phyloP scores from a whole-genome alignment of 1,140 invertebrate species.

The Meloidogyne hapla region DNA sequence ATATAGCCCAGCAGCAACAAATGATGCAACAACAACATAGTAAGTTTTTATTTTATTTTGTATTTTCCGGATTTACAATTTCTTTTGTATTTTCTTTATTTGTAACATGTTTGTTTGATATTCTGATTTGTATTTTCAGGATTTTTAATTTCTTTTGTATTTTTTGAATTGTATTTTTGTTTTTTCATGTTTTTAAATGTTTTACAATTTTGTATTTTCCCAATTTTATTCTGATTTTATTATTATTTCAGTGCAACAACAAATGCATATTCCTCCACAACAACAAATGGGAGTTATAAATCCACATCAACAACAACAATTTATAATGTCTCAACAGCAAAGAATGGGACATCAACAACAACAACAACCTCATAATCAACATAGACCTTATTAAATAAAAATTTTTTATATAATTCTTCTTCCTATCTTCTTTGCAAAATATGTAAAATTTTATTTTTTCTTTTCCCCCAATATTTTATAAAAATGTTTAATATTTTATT shows the following conservation, averaged over 20 bases:
- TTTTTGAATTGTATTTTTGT: too few species aligned
- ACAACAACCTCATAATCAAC: slow-evolving; percentile 13
- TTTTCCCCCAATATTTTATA: neutral
- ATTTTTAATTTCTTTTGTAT: too few species aligned
- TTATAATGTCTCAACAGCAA: slow-evolving; percentile 23
- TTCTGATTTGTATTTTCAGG: too few species aligned
- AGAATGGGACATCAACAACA: slow-evolving; percentile 25
- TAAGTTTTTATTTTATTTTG: neutral
- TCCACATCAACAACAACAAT: slow-evolving; percentile 27
- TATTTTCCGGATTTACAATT: neutral
- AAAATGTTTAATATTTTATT: neutral
- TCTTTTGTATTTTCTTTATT: neutral
- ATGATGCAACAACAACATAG: slow-evolving; percentile 19
- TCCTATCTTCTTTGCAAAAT: neutral
- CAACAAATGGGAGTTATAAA: slow-evolving; percentile 20
- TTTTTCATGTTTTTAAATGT: too few species aligned
- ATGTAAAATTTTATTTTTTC: neutral
- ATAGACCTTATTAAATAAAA: slow-evolving; percentile 21
- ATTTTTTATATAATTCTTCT: neutral
- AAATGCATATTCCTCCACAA: slow-evolving; percentile 28
- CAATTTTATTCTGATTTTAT: neutral
- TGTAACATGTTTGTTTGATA: too few species aligned
- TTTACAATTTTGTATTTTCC: neutral
- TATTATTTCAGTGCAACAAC: slow-evolving; percentile 23
- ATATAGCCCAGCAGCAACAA: slow-evolving; percentile 25